Evolutionary conservation across 2,888 invertebrate genomes (phyloP).

Genomic region (Pristionchus entomophagus): DNA sequence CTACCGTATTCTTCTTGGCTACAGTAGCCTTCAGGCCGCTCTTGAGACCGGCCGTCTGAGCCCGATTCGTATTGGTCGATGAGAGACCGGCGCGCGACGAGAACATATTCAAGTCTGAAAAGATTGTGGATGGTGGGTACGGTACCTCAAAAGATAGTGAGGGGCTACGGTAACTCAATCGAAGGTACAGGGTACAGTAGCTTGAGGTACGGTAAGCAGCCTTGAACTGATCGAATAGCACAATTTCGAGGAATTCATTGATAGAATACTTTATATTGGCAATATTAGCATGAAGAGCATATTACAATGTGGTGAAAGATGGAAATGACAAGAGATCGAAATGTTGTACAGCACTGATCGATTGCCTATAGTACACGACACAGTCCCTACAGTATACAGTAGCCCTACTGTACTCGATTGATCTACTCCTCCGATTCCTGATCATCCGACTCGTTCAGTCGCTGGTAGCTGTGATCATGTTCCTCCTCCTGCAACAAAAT

Average conservation of each 20-base stretch:
- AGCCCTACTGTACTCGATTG: neutral
- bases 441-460: neutral
- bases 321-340: neutral
- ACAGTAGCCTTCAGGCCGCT: constrained; percentile 1
- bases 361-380: too few species aligned
- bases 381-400: too few species aligned
- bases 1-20: neutral
- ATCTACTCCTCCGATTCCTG: constrained; percentile 25
- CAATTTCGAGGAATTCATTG: neutral
- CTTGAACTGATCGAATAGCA: neutral
- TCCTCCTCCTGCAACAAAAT: neutral
- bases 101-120: neutral
- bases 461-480: neutral
- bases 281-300: neutral
- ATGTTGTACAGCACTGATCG: neutral
- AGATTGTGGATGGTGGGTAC: neutral
- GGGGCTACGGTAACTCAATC: neutral
- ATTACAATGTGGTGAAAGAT: neutral
- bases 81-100: constrained; percentile 10
- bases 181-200: neutral
- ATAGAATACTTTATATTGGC: neutral
- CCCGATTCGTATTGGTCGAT: neutral
- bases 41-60: neutral
- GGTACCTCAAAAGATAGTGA: too few species aligned
- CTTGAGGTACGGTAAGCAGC: neutral